Conservation (phyloP, 2,888 invertebrate genomes). For the Antitype chi region DNA sequence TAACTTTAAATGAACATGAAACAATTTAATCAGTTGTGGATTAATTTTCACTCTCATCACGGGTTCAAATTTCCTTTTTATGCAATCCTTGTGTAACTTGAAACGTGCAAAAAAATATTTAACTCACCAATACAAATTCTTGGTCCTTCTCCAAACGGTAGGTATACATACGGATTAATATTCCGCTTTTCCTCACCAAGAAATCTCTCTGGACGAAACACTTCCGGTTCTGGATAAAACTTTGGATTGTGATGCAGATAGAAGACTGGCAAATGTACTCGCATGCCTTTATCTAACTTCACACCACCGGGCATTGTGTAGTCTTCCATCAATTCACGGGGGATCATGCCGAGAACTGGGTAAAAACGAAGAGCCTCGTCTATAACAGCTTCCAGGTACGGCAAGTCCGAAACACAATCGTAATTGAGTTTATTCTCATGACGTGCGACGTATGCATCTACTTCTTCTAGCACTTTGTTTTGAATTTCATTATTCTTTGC, state of each 20-base stretch:
- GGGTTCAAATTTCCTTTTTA: no score
- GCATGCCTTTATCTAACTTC: constrained; percentile 67
- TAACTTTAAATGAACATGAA: not conserved
- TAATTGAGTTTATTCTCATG: constrained; percentile 48
- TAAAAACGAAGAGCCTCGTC: constrained; percentile 72
- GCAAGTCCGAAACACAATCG: constrained; percentile 63
- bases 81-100: not conserved
- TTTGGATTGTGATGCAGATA: constrained; percentile 72
- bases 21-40: not conserved
- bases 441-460: constrained; percentile 47
- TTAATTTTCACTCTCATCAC: not conserved
- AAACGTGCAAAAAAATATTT: not conserved
- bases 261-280: constrained; percentile 72
- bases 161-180: constrained; percentile 70
- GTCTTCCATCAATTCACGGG: constrained; percentile 72
- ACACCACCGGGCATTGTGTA: constrained; percentile 72
- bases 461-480: constrained; percentile 42
- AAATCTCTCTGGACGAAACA: constrained; percentile 74
- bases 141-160: constrained; percentile 76
- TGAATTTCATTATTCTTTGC: constrained; percentile 49
- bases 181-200: constrained; percentile 67
- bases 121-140: constrained; percentile 75
- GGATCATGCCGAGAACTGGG: constrained; percentile 70
- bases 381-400: constrained; percentile 72
- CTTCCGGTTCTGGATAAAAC: constrained; percentile 72